Evolutionary conservation across 2,797 vertebrate species (phyloP).

Genomic region (Carapus acus): DNA sequence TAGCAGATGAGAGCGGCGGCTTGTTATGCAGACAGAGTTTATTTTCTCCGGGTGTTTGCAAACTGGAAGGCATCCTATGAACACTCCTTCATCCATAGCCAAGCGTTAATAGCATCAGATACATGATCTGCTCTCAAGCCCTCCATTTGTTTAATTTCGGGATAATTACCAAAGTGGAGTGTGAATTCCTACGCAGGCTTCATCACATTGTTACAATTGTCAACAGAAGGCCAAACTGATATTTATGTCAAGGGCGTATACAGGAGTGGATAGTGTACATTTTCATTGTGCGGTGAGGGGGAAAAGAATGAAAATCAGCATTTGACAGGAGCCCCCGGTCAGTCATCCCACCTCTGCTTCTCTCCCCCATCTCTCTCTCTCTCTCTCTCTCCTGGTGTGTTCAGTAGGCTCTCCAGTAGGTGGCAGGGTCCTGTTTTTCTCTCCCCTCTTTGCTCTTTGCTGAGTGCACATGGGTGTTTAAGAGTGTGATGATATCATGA

Average conservation of each 20-base stretch:
- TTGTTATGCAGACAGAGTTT: slow-evolving; percentile 58
- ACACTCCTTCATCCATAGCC: slow-evolving; percentile 61
- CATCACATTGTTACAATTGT: slow-evolving; percentile 7
- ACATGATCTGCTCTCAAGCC: slow-evolving; percentile 43
- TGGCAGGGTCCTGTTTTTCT: slow-evolving; percentile 68
- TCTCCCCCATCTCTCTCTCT: too few relatives aligned
- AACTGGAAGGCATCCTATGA: slow-evolving; percentile 57
- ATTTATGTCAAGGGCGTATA: neutral
- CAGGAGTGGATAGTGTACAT: too few relatives aligned
- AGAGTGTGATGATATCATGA: slow-evolving; percentile 71
- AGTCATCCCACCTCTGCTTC: neutral
- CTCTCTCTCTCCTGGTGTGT: slow-evolving; percentile 36
- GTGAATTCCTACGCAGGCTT: slow-evolving; percentile 47
- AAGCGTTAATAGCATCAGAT: slow-evolving; percentile 58
- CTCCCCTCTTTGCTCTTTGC: slow-evolving; percentile 34
- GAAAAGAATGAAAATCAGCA: neutral
- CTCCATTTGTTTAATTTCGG: slow-evolving; percentile 57
- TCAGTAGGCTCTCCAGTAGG: slow-evolving; percentile 69
- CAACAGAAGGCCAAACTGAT: slow-evolving; percentile 13
- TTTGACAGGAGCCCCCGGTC: slow-evolving; percentile 3
- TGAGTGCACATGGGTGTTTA: slow-evolving; percentile 58
- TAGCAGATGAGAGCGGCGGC: slow-evolving; percentile 60
- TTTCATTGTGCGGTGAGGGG: neutral
- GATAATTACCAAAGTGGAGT: slow-evolving; percentile 56
- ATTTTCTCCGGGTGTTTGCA: slow-evolving; percentile 63